Evolutionary conservation across 1,140 invertebrate genomes (phyloP), one percentile per base, ranked within the genome.

Genomic region (Propsilocerus akamusi): DNA sequence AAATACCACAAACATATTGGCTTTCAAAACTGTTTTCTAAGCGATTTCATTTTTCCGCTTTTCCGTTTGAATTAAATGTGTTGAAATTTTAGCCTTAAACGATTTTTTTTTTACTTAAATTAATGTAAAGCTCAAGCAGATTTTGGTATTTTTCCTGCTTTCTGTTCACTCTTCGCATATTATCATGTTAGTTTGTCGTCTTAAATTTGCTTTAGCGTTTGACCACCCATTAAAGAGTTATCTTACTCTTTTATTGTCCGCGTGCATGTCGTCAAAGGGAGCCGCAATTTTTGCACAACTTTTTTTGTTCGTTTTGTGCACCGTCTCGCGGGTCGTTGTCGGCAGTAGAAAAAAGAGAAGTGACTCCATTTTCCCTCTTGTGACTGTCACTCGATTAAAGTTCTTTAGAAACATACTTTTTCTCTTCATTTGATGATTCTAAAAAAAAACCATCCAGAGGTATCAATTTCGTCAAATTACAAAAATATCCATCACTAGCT

Each of bases 111-210:
- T 11, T 30, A 30, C 28, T 6, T 30, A 11, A 30, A 30, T 30
- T 30, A 30, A 30, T 30, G 10, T 30, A 6, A 30, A 30, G 10
- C n/a, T n/a, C 28, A 2, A 2, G n/a, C n/a, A 30, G n/a, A 30
- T n/a, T 30, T 11, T 11, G n/a, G 28, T 11, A 11, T 30, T 11
- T 30, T 11, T 8, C 28, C 28, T 30, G n/a, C n/a, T n/a, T n/a
- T n/a, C n/a, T 41, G 8, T 41, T 10, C 22, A 20, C 34, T 20
- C 22, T 41, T 41, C 34, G 22, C 34, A 41, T 41, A 41, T 41
- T 41, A 41, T 41, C 34, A 41, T 41, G 34, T 41, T 41, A 41
- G 17, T 41, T 41, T 41, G 34, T 41, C 34, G 22, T 41, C 34
- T 41, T 41, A 41, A 41, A 41, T 41, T 41, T 41, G 14, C 34